Evolutionary conservation across 2,797 vertebrate genomes (phyloP).

Genomic region (Parauchenoglanis ngamensis): DNA sequence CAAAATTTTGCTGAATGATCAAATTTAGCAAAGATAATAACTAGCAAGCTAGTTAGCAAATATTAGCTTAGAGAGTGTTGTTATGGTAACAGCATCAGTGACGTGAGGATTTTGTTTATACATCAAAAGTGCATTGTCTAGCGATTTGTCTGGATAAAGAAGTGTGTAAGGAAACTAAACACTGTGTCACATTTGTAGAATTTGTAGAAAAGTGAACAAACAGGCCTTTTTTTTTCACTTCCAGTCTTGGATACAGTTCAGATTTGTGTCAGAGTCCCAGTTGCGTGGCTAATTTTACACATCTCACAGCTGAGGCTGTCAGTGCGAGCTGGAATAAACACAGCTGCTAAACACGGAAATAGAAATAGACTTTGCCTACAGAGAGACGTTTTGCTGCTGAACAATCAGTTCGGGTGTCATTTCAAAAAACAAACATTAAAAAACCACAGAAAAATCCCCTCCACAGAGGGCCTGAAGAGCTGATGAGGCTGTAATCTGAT

Average conservation of each 20-base stretch:
- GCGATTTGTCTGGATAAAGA: neutral
- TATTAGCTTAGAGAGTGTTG: neutral
- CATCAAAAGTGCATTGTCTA: neutral
- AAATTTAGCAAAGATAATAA: neutral
- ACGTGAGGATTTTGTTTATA: neutral
- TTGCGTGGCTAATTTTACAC: conserved; percentile 23
- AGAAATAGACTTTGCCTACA: neutral
- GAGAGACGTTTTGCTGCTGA: neutral
- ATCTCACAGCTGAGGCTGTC: conserved; percentile 30
- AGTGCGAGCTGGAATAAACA: conserved; percentile 25
- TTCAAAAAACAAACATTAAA: neutral
- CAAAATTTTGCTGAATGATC: neutral
- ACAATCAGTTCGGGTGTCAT: neutral
- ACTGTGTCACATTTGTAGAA: neutral
- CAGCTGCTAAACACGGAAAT: conserved; percentile 24
- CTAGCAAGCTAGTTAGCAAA: neutral
- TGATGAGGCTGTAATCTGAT: neutral
- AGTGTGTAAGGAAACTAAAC: neutral
- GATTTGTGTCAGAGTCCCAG: conserved; percentile 2
- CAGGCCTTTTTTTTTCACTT: neutral
- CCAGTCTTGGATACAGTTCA: neutral
- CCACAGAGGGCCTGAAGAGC: neutral
- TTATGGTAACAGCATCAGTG: neutral
- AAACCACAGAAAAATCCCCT: neutral
- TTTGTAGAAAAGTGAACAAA: neutral